These are phyloP conservation scores for Caenorhabditis angaria DNA, from an alignment of 2,888 invertebrate genomes.

Conservation along the genomic window DNA sequence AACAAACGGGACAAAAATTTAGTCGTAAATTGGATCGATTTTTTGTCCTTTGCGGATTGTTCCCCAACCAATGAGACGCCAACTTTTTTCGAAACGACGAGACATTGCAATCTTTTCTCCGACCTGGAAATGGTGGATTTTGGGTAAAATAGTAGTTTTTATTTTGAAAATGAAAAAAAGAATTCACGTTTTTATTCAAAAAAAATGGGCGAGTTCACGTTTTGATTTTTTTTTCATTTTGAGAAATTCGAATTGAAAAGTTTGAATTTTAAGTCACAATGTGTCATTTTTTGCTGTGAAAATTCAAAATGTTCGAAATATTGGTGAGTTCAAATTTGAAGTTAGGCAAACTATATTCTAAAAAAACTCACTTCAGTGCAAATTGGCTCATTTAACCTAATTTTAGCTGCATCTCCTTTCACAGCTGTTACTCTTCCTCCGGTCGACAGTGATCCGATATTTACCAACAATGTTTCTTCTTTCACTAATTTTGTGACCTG, in stretches of 20 bases:
- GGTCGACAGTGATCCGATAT: slow-evolving; percentile 97
- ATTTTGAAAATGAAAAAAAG: neutral
- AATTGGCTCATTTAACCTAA: slow-evolving; percentile 91
- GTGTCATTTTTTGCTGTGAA: no score
- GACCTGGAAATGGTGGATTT: slow-evolving; percentile 47
- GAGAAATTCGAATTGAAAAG: no score
- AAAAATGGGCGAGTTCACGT: no score
- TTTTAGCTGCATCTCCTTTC: slow-evolving; percentile 80
- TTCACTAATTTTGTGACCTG: slow-evolving; percentile 54
- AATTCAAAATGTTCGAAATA: no score
- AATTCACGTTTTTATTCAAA: neutral
- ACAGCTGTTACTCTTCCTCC: slow-evolving; percentile 79
- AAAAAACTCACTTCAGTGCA: slow-evolving; percentile 83
- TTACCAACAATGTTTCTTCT: slow-evolving; percentile 82
- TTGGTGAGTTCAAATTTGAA: neutral
- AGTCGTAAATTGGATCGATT: slow-evolving; percentile 81
- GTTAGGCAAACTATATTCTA: neutral
- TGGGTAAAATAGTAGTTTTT: no score
- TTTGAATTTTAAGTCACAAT: no score
- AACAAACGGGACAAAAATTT: slow-evolving; percentile 9
- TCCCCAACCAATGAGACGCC: slow-evolving; percentile 99
- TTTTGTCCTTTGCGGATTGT: slow-evolving; percentile 96
- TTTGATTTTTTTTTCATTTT: no score
- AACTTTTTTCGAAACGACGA: slow-evolving; percentile 97
- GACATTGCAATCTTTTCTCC: slow-evolving; percentile 99